Evolutionary conservation across 2,888 invertebrate genomes (phyloP).

Genomic region (Spisula subtruncata): DNA sequence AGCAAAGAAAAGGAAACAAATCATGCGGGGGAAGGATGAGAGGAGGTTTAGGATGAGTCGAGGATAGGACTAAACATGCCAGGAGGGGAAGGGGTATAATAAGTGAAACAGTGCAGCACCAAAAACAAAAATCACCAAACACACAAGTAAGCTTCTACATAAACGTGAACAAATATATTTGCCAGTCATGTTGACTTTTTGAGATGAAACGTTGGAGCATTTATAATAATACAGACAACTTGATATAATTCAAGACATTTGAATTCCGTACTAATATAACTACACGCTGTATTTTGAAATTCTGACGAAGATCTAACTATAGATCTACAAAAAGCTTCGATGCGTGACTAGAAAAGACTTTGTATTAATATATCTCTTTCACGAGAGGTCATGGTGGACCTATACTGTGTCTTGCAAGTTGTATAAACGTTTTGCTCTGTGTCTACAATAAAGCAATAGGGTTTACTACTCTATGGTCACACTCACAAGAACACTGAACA

Average conservation of each 20-base stretch:
- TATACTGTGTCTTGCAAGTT: too few species aligned
- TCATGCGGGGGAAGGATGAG: background rate
- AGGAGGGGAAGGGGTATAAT: background rate
- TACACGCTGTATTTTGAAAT: background rate
- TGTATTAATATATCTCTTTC: too few species aligned
- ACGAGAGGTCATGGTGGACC: too few species aligned
- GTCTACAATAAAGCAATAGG: conserved; percentile 12
- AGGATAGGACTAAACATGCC: conserved; percentile 9
- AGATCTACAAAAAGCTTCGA: too few species aligned
- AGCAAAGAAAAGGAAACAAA: background rate
- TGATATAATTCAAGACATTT: background rate
- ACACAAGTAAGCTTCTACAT: background rate
- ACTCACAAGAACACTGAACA: background rate
- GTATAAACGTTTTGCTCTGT: background rate
- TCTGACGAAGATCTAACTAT: too few species aligned
- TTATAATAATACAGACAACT: background rate
- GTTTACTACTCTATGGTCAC: background rate
- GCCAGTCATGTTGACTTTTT: background rate
- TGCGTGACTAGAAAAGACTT: too few species aligned
- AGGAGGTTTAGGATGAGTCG: background rate
- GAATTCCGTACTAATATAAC: background rate
- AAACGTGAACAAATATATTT: background rate
- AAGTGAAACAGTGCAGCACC: background rate
- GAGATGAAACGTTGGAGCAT: background rate
- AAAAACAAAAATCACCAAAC: conserved; percentile 16